phyloP scores from a whole-genome alignment of 2,888 invertebrate genomes.

The Tetramorium bicarinatum region DNA sequence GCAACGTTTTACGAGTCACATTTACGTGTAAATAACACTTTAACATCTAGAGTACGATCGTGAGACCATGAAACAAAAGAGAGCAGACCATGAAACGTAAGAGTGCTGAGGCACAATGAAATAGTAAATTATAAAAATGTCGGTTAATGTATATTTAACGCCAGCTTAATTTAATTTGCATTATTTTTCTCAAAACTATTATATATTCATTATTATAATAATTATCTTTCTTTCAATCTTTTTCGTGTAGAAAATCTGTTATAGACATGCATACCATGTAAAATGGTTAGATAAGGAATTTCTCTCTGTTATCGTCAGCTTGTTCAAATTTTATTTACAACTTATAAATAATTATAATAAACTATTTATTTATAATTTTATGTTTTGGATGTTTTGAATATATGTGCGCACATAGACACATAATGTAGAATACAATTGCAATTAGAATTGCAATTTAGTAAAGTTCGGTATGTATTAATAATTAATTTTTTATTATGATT shows the following conservation, averaged over 20 bases:
- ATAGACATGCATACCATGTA: background rate
- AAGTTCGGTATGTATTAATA: background rate
- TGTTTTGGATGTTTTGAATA: background rate
- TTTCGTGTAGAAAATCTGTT: background rate
- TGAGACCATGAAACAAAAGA: background rate
- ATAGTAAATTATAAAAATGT: background rate
- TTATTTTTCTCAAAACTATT: background rate
- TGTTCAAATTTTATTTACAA: background rate
- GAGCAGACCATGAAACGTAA: background rate
- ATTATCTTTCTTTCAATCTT: slow-evolving; percentile 14
- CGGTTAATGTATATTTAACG: background rate
- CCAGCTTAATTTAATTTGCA: background rate
- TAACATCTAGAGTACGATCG: background rate
- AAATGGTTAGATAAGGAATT: slow-evolving; percentile 15
- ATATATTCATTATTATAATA: background rate
- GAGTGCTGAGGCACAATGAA: background rate
- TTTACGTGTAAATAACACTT: slow-evolving; percentile 36
- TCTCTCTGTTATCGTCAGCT: background rate
- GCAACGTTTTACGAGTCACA: slow-evolving; percentile 63
- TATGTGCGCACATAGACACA: background rate
- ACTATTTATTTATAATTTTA: background rate
- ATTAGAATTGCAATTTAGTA: background rate
- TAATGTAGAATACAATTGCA: background rate
- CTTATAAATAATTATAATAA: background rate
- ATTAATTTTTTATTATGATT: background rate